Conservation (phyloP, 2,113 vertebrate genomes). For the Arothron firmamentum region DNA sequence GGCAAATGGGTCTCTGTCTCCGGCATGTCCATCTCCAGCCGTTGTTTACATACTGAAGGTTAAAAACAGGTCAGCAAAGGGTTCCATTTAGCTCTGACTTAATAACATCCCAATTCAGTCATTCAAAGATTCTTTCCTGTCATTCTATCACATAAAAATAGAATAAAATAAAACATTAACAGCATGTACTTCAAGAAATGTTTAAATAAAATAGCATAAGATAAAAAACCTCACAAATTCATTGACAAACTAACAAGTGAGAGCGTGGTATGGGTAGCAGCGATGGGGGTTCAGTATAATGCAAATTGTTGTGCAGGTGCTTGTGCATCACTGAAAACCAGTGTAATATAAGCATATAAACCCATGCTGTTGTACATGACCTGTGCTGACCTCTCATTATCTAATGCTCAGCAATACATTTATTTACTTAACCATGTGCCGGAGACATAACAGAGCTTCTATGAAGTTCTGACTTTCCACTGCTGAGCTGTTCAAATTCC, state of each 20-base stretch:
- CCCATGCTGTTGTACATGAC: constrained; percentile 1
- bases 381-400: constrained; percentile 15
- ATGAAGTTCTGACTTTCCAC: constrained; percentile 4
- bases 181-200: too few species aligned
- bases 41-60: constrained; percentile 24
- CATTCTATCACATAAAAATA: too few species aligned
- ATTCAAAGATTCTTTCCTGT: not conserved
- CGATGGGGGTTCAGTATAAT: too few species aligned
- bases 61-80: constrained; percentile 27
- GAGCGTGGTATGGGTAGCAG: too few species aligned
- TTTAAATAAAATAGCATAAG: too few species aligned
- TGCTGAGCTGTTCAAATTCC: constrained; percentile 16
- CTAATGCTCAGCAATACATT: not conserved
- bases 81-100: constrained; percentile 14
- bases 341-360: constrained; percentile 5
- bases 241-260: too few species aligned
- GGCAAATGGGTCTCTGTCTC: constrained; percentile 10
- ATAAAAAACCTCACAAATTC: too few species aligned
- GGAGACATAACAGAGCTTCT: not conserved
- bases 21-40: constrained; percentile 13
- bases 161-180: too few species aligned
- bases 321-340: not conserved
- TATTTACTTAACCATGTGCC: not conserved
- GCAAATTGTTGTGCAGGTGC: too few species aligned
- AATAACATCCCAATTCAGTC: constrained; percentile 11